Evolutionary conservation across 2,888 invertebrate species (phyloP), one percentile per base, ranked within the genome.

Genomic region (Troides aeacus): DNA sequence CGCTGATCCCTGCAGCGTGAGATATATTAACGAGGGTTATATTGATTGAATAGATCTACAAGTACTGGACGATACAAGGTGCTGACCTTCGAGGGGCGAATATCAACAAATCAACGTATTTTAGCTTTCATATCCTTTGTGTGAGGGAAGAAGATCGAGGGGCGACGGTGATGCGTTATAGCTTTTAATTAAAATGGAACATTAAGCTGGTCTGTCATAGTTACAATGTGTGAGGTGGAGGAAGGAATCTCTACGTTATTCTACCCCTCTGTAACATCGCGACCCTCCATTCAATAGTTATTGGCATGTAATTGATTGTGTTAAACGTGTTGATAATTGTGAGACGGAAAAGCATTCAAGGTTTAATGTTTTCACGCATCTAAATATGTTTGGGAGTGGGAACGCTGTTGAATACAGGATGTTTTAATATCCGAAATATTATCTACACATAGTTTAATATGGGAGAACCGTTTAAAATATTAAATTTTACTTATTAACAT

Each of bases 151-250:
- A 80, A 15, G 80, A 50, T 68, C 69, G 69, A 82, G 83, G 85
- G 86, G 84, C 78, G 81, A 82, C 74, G 79, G 77, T 83, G 86
- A 86, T 84, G 88, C 85, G 87, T 91, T 90, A 91, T 89, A 90
- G 87, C 81, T 91, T 91, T 91, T 90, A 90, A 92, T 92, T 90
- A 88, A 87, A 89, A 86, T 80, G 83, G 86, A 81, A 82, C 87
- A 84, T 87, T 89, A 84, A 83, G 82, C 78, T 78, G 77, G 83
- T 84, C 84, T 81, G 81, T 82, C 80, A 79, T 82, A 83, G 82
- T 73, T 72, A 66, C 66, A 72, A 68, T 73, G 69, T 68, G 66
- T 65, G 67, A 69, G 61, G 72, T 53, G 42, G 59, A 21, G 39
- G 36, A 53, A 68, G 69, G 68, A 66, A 57, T 39, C 39, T 39